Base-by-base conservation (phyloP, 2,113 vertebrate species). In the Vanacampus margaritifer region DNA sequence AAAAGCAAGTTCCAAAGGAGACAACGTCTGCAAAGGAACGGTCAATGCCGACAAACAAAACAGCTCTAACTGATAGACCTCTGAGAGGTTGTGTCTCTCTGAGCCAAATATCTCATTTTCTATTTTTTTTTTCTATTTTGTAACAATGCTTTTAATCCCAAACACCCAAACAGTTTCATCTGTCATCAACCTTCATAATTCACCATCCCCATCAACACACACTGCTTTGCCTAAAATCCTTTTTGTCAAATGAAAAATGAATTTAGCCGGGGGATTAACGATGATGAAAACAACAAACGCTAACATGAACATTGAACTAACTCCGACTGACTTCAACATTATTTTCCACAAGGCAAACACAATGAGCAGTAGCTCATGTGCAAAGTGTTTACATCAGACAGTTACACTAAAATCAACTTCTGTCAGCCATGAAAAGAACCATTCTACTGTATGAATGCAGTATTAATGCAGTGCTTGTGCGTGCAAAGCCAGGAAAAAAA, bases 141-240 rank as follows among this genome's bases (percentile, higher is more conserved):
- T 73, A 69, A 53, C 66, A 72, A 54, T 67, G 69, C 54, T 59
- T 79, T 65, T 87, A 89, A 88, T 89, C 86, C 79, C 53, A 56
- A 66, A 6, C 69, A 73, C 74, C 69, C 80, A 84, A 84, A 78
- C 80, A 78, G 79, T 84, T 87, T 84, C 84, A 82, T 68, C 84
- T 80, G 68, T 62, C 56, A 12, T 63, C 54, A 79, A 73, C 65
- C 69, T 26, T 24, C 32, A 11, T 60, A 6, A 70, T 45, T 45
- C 64, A 69, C 39, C 51, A 41, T 63, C 46, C 50, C 50, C 35
- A 61, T 78, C 69, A 54, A 48, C 77, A 73, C 66, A 77, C 60
- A 77, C 60, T 71, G 66, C 77, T 73, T 67, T 64, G 71, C 63
- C 72, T 35, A 68, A 80, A 54, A 54, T 59, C 5, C 74, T 82